Evolutionary conservation across 1,140 invertebrate genomes (phyloP).

Genomic region (Bombus superbus): DNA sequence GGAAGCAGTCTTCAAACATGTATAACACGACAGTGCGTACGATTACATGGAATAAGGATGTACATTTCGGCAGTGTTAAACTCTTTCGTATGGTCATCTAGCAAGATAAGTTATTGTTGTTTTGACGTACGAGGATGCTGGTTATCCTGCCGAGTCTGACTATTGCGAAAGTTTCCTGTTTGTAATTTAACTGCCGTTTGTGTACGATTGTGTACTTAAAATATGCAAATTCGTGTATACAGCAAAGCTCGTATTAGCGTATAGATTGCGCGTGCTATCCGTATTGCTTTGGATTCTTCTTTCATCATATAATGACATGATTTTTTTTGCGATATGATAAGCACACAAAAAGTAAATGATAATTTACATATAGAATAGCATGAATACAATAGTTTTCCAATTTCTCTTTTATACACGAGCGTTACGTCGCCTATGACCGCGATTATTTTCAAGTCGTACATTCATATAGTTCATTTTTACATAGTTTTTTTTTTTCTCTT

Average conservation of each 20-base stretch:
- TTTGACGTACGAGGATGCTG: conserved; percentile 72
- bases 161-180: background rate
- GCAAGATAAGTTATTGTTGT: conserved; percentile 8
- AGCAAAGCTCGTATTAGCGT: conserved; percentile 74
- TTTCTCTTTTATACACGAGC: conserved; percentile 58
- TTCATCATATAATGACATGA: conserved; percentile 36
- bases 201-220: conserved; percentile 55
- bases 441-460: conserved; percentile 9
- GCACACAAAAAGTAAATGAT: conserved; percentile 73
- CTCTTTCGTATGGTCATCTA: background rate
- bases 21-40: conserved; percentile 76
- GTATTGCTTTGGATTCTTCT: conserved; percentile 51
- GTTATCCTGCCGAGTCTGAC: conserved; percentile 51
- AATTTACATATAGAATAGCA: conserved; percentile 72
- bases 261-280: conserved; percentile 66
- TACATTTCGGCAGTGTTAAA: conserved; percentile 48
- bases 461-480: conserved; percentile 43
- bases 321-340: conserved; percentile 75
- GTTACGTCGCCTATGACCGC: conserved; percentile 39
- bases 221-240: conserved; percentile 69
- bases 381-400: conserved; percentile 58
- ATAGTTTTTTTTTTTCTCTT: conserved; percentile 7
- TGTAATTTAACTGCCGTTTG: conserved; percentile 40
- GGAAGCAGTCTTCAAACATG: conserved; percentile 82
- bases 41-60: conserved; percentile 74